These are phyloP conservation scores for Sturnus vulgaris DNA, from an alignment of 2,113 vertebrate genomes.

Conservation along the genomic window DNA sequence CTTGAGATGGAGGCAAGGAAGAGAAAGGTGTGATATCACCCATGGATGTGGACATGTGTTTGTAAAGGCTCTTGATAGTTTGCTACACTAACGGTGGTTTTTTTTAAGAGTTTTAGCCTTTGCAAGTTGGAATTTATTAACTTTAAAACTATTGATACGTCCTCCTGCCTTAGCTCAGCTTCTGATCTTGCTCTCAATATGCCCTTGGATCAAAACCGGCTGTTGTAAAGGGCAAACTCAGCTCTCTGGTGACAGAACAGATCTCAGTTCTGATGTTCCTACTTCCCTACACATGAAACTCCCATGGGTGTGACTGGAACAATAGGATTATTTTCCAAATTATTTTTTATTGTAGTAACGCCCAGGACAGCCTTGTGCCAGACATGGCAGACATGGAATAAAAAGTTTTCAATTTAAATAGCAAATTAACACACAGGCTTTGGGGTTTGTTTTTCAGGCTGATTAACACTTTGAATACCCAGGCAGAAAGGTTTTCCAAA, in stretches of 20 bases:
- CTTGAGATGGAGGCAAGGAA: neutral
- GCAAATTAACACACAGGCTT: conserved; percentile 43
- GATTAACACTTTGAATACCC: conserved; percentile 10
- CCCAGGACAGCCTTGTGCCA: conserved; percentile 42
- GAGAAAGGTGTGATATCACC: neutral
- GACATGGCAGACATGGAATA: conserved; percentile 23
- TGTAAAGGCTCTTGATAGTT: neutral
- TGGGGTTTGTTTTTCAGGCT: conserved; percentile 20
- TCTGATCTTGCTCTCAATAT: neutral
- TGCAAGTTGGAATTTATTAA: neutral
- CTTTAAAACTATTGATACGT: neutral
- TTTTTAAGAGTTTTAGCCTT: neutral
- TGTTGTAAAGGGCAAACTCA: conserved; percentile 16
- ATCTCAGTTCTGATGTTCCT: conserved; percentile 40
- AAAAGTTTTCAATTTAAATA: conserved; percentile 47
- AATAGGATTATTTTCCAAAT: conserved; percentile 58
- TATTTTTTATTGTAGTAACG: conserved; percentile 44
- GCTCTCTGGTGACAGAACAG: conserved; percentile 3
- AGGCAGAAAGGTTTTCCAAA: neutral
- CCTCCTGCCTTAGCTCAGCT: neutral
- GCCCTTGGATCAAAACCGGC: neutral
- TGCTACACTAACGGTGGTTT: neutral
- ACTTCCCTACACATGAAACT: conserved; percentile 48
- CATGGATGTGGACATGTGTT: rapidly evolving
- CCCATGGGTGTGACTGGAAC: conserved; percentile 58